Evolutionary conservation across 2,888 invertebrate species (phyloP), one percentile per base, ranked within the genome.

Genomic region (Pogonocherus hispidulus): DNA sequence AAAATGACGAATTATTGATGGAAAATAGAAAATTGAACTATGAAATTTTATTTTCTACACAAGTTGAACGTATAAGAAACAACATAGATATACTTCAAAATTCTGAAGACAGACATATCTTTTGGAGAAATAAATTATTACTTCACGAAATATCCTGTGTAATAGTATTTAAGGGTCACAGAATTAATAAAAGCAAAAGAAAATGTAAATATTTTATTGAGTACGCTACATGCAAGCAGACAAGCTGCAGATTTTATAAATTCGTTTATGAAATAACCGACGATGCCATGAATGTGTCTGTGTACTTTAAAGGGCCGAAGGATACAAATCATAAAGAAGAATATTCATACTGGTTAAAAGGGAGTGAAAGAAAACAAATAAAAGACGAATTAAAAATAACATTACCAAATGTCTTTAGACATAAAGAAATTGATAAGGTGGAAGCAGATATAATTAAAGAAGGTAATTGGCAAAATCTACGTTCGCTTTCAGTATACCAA

Each of bases 391-490:
- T 62, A 9, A 62, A 37, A n/a, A 18, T 5, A 8, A 11, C 49
- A 14, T 51, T 62, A 62, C 62, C 62, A 14, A 51, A 41, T 19
- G 9, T 14, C 2, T 3, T 62, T 8, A 62, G 51, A 27, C n/a
- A 9, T 14, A 18, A 49, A 23, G 62, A 62, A 5, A 32, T 62
- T 14, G 35, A 16, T 9, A 47, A 51, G 3, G 46, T 49, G 1
- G 62, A 62, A 8, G 14, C 57, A 20, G 57, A 57, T 11, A 1
- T 57, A 3, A 9, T 44, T 1, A 5, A 6, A 2, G 44, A 52
- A 14, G 62, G 62, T 3, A 62, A 62, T 16, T 62, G 62, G 62
- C 62, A 62, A 41, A 62, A 19, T 20, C 11, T 62, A 8, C 49
- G 62, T 14, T 62, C 62, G 3, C 62, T 62, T 2, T 9, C 62